These are phyloP conservation scores for Scaptomyza flava DNA, from an alignment of 2,888 invertebrate genomes.

Conservation along the genomic window DNA sequence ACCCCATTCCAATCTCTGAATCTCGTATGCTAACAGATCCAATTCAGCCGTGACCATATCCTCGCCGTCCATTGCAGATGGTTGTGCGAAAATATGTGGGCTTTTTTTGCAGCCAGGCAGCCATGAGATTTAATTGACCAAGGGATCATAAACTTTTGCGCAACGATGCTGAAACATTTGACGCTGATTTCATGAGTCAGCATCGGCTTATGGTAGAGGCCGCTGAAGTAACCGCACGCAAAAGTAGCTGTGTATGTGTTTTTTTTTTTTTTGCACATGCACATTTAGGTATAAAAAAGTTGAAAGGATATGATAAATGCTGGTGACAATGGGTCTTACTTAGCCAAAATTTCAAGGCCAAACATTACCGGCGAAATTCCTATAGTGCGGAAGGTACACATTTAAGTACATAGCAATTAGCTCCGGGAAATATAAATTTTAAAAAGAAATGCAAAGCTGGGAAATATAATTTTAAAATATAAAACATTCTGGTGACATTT, in stretches of 20 bases:
- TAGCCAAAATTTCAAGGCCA: background rate
- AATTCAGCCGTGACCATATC: conserved; percentile 37
- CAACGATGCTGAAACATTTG: conserved; percentile 82
- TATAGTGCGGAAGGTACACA: too few relatives aligned
- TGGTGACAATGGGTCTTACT: conserved; percentile 14
- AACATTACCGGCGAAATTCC: background rate
- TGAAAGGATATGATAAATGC: conserved; percentile 27
- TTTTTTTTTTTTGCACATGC: conserved; percentile 11
- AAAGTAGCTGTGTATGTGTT: conserved; percentile 5
- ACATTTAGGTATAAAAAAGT: conserved; percentile 34
- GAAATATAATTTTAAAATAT: too few relatives aligned
- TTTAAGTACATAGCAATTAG: too few relatives aligned
- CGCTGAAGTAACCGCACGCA: background rate
- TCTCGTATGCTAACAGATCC: conserved; percentile 38
- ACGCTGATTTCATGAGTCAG: conserved; percentile 83
- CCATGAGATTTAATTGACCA: conserved; percentile 84
- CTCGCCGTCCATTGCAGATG: conserved; percentile 22
- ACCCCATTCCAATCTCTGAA: conserved; percentile 15
- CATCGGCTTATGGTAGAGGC: conserved; percentile 46
- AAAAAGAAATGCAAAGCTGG: too few relatives aligned
- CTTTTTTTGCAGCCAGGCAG: conserved; percentile 36
- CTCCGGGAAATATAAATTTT: too few relatives aligned
- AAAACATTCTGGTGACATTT: too few relatives aligned
- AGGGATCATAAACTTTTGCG: conserved; percentile 82
- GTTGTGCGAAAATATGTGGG: conserved; percentile 38